Conservation (phyloP, 2,113 vertebrate species). For the Tachuris rubrigastra region DNA sequence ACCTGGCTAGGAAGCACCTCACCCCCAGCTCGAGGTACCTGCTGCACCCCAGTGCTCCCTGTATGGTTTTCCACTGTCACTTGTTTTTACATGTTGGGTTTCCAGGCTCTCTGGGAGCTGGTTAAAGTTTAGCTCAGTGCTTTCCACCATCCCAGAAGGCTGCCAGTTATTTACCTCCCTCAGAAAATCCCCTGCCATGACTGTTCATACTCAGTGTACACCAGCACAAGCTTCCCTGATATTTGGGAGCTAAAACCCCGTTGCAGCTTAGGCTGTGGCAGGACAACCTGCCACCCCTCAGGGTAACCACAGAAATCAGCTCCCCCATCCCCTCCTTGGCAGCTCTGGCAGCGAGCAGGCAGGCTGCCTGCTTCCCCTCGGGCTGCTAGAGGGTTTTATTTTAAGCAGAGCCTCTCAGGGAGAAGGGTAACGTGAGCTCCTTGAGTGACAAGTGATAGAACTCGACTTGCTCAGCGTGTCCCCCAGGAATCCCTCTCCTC, state of each 20-base stretch:
- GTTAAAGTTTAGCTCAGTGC: slow-evolving; percentile 29
- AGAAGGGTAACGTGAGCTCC: slow-evolving; percentile 45
- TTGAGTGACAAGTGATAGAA: slow-evolving; percentile 50
- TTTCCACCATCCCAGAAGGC: neutral
- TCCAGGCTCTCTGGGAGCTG: neutral
- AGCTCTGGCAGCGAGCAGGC: neutral
- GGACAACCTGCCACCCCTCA: neutral
- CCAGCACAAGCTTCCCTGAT: neutral
- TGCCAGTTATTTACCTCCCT: neutral
- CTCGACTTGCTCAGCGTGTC: slow-evolving; percentile 30
- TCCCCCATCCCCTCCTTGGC: neutral
- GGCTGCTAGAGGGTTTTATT: slow-evolving; percentile 20
- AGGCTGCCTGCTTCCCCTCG: neutral
- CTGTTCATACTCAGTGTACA: fast-evolving
- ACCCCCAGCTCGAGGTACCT: neutral
- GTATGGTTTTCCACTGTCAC: fast-evolving
- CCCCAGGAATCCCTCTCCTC: slow-evolving; percentile 52
- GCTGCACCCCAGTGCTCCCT: neutral
- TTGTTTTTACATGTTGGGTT: neutral
- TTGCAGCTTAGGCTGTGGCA: neutral
- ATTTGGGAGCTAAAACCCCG: neutral
- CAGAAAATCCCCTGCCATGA: neutral
- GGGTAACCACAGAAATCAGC: neutral
- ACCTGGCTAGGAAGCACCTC: fast-evolving
- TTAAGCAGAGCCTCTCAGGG: neutral